Percentiles rank a stretch among this genome's conserved stretches.
These are phyloP conservation scores for Drosophila repletoides DNA, from an alignment of 1,140 invertebrate genomes.

Conservation along the genomic window DNA sequence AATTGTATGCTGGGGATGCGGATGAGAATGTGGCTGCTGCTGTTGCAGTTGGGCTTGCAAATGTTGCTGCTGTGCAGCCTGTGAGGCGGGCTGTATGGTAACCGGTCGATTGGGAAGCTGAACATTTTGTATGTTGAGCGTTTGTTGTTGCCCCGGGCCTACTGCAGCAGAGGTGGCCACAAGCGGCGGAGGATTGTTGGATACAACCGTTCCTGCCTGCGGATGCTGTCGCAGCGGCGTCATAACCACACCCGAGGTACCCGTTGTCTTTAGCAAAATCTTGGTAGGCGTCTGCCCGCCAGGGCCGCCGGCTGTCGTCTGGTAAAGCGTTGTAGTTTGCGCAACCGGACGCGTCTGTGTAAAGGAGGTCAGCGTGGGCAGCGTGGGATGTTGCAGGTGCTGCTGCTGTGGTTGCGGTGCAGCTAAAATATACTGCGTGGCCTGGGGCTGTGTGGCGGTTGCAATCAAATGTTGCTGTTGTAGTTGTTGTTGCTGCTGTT, in stretches of 20 bases:
- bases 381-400: constrained; percentile 55
- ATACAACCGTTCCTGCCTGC: constrained; percentile 56
- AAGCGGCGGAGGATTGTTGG: constrained; percentile 69
- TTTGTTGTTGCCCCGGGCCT: constrained; percentile 50
- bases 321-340: constrained; percentile 72
- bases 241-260: constrained; percentile 71
- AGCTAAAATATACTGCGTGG: constrained; percentile 57
- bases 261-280: constrained; percentile 75
- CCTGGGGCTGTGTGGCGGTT: constrained; percentile 37
- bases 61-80: constrained; percentile 79
- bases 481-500: constrained; percentile 55
- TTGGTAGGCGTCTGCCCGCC: constrained; percentile 66
- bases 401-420: constrained; percentile 68
- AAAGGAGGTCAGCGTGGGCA: constrained; percentile 75
- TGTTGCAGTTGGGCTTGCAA: constrained; percentile 77
- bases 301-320: constrained; percentile 49
- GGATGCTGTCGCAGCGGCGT: constrained; percentile 67
- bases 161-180: constrained; percentile 69
- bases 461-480: constrained; percentile 44
- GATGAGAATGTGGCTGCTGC: constrained; percentile 55
- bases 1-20: constrained; percentile 80
- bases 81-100: constrained; percentile 80
- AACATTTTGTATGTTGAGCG: constrained; percentile 81
- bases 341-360: constrained; percentile 61
- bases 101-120: constrained; percentile 75